Base-by-base conservation (phyloP, 2,888 invertebrate genomes). In the Hirtodrosophila trivittata region DNA sequence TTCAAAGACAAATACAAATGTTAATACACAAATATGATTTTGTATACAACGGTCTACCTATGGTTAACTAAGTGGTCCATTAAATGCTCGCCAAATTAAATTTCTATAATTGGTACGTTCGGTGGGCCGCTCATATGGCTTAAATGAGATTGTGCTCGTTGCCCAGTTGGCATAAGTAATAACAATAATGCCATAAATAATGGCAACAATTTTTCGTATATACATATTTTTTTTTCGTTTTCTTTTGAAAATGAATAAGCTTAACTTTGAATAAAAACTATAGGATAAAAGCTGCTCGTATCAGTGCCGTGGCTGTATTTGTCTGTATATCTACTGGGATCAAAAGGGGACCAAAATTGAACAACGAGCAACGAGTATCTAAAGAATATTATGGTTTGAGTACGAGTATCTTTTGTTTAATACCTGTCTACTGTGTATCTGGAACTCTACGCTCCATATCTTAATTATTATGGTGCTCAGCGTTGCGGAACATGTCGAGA, bases 401-500 rank as follows among this genome's bases (percentile, higher is more conserved):
- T 21, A 21, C 5, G 18, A 21, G 9, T 28, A 28, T 28, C 28
- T 28, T 28, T 9, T 28, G 3, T 28, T 7, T 28, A 28, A 9
- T n/a, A 9, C 5, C 9, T 28, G 5, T 28, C 5, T 28, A 1
- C n/a, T 28, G 2, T 28, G 21, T 41, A 45, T 43, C 21, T 35
- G 25, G 8, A 13, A 28, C 42, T 64, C 13, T 58, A 25, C 71
- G 80, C 71, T 74, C 66, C 38, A 68, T 82, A 83, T 71, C 80
- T 76, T 66, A 68, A 76, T 80, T 72, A 41, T 66, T 52, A 68
- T 58, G 64, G 65, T 41, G 72, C 43, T 8, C 83, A 68, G n/a
- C 80, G 65, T 68, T 62, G 78, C 77, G 80, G 80, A 83, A 80
- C 83, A 43, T 26, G 30, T 38, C n/a, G 33, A 63, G 26, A 60